A percentile compares a stretch with the other conserved stretches of the same genome.
Conservation (phyloP, 2,113 vertebrate genomes). For the Halichoerus grypus region DNA sequence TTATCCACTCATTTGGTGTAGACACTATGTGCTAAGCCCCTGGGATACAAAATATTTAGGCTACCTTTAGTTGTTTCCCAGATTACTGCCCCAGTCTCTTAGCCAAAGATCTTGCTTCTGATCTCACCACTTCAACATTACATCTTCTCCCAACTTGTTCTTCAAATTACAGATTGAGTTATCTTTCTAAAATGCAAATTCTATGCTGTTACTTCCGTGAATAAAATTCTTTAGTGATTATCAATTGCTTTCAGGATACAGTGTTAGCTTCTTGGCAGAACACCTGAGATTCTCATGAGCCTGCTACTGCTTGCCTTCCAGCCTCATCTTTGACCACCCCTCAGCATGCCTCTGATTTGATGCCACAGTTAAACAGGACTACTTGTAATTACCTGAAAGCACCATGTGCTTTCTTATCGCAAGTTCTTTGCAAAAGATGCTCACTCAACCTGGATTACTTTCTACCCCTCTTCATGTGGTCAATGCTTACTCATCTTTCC, state of each 20-base stretch:
- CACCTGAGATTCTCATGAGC: background rate
- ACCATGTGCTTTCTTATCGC: background rate
- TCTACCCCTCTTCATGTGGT: background rate
- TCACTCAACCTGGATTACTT: background rate
- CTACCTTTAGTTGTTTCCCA: background rate
- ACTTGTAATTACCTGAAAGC: background rate
- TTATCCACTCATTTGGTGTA: background rate
- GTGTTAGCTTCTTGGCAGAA: background rate
- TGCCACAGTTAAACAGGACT: background rate
- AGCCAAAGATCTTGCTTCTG: background rate
- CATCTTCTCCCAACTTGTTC: background rate
- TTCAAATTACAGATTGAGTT: background rate
- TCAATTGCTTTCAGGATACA: background rate
- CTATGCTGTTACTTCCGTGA: background rate
- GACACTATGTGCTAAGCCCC: background rate
- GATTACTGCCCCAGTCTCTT: background rate
- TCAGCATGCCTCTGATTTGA: background rate
- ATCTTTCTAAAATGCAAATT: constrained; percentile 5
- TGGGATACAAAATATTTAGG: constrained; percentile 23
- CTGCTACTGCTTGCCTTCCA: background rate
- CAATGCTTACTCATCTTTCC: background rate
- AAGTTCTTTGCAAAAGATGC: constrained; percentile 11
- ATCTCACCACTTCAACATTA: background rate
- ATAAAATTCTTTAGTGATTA: background rate
- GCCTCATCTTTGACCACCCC: background rate